Base-by-base conservation (phyloP, 2,797 vertebrate species). In the Melanotaenia parkinsoni region DNA sequence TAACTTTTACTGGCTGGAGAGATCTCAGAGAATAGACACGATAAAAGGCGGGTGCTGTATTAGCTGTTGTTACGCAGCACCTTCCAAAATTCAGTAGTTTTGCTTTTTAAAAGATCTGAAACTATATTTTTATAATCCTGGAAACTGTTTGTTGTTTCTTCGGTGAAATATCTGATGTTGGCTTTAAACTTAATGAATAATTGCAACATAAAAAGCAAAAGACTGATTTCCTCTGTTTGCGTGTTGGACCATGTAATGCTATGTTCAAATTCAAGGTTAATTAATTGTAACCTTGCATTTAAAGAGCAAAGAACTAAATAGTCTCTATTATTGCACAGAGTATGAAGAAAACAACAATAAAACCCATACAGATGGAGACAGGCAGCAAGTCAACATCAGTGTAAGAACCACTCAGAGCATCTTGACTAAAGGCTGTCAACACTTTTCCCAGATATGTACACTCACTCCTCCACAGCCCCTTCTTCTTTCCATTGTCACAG, bases 401-500 rank as follows among this genome's bases (percentile, higher is more conserved):
- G 11, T 16, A 54, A 76, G 60, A 69, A 57, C 69, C 58, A 20
- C 79, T 85, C 40, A 32, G 22, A 78, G 74, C 63, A 56, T 71
- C 69, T 74, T 65, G 67, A 84, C 77, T 76, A 75, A 56, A 79
- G 59, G 81, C 67, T 75, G 79, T 77, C 59, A 35, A 72, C 71
- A 62, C 59, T 63, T 14, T 40, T 47, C 35, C 53, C 47, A 2
- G 0, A 5, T 67, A 53, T 76, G 61, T 54, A 24, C 10, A 5
- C 28, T 33, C 65, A 63, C 54, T 70, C 75, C 74, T 77, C 63
- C 24, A 32, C 56, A 38, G 38, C 54, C 30, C 54, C 65, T 43
- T 64, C 13, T 30, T 56, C 66, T 84, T 65, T 73, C 84, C 79
- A 59, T 83, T 74, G 69, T 72, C 66, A 64, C 68, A 65, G 70